phyloP scores from a whole-genome alignment of 1,140 invertebrate species.

The Drepana arcuata region DNA sequence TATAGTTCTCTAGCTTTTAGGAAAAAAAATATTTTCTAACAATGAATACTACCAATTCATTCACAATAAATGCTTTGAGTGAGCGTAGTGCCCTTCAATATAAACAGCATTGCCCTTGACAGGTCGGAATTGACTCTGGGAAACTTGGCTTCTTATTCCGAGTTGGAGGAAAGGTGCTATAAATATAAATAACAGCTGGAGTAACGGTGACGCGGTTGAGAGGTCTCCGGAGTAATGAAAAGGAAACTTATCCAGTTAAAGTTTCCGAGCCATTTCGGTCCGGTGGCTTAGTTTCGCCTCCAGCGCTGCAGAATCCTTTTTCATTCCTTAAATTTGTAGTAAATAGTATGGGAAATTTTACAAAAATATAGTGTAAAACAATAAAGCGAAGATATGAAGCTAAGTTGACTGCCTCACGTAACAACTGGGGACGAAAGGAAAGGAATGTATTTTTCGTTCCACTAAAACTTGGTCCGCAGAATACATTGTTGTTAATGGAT shows the following conservation, averaged over 20 bases:
- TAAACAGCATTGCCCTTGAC: constrained; percentile 7
- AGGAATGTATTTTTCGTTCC: constrained; percentile 8
- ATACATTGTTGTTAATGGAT: constrained; percentile 13
- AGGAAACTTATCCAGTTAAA: constrained; percentile 37
- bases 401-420: no score
- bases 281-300: neutral
- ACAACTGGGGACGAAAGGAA: constrained; percentile 5
- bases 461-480: constrained; percentile 6
- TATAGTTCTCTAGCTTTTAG: no score
- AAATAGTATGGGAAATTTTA: no score
- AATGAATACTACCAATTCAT: no score
- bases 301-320: constrained; percentile 2
- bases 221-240: constrained; percentile 21
- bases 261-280: constrained; percentile 18
- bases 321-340: no score
- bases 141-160: constrained; percentile 8
- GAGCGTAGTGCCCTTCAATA: no score
- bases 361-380: no score
- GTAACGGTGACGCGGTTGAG: no score
- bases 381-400: no score
- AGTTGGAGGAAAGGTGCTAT: constrained; percentile 9
- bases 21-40: no score
- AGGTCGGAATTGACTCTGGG: constrained; percentile 8
- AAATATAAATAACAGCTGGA: constrained; percentile 18
- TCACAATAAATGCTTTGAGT: no score